Evolutionary conservation across 1,140 invertebrate genomes (phyloP), one percentile per base, ranked within the genome.

Genomic region (Drosophila ficusphila): DNA sequence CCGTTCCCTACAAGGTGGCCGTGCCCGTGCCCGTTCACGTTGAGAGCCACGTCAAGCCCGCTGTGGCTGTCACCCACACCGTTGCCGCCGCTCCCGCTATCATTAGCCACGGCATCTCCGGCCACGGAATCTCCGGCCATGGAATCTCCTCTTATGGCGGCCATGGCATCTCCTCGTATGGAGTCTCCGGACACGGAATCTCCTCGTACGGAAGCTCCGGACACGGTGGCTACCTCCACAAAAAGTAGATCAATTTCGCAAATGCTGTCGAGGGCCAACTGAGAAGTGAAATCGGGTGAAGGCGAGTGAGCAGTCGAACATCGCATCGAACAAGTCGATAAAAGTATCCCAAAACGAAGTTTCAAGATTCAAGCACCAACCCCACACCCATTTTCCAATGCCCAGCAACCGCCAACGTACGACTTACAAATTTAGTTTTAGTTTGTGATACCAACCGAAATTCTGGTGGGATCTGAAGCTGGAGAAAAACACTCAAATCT

Each of bases 1-100:
- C 93, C 9, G 93, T 94, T 7, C 93, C 92, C 62, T 93, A 94
- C 16, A 94, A 94, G 72, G 93, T 94, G 33, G 92, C 94, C 42
- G 93, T 95, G 21, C 92, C 93, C 57, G 94, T 93, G 75, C 93
- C 93, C 36, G 92, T 93, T 57, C 90, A 93, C 77, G 90, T 93
- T 78, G 79, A 92, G 70, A 90, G 76, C 67, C 90, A 91, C 34
- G 86, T 88, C 1, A 71, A 79, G 53, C 79, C 79, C 36, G 86
- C 73, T 11, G 62, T 74, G 34, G 56, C 76, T 14, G 71, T 79
- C 44, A 67, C 64, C 64, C 69, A 83, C 62, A 69, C 72, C 47
- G 82, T 86, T 34, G 82, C 75, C 39, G 42, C 69, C 23, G 71
- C 70, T 42, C 68, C 69, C 9, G 69, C 71, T 57, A 38, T 56